These are phyloP conservation scores for Siniperca scherzeri DNA, from an alignment of 2,797 vertebrate genomes.

Conservation along the genomic window DNA sequence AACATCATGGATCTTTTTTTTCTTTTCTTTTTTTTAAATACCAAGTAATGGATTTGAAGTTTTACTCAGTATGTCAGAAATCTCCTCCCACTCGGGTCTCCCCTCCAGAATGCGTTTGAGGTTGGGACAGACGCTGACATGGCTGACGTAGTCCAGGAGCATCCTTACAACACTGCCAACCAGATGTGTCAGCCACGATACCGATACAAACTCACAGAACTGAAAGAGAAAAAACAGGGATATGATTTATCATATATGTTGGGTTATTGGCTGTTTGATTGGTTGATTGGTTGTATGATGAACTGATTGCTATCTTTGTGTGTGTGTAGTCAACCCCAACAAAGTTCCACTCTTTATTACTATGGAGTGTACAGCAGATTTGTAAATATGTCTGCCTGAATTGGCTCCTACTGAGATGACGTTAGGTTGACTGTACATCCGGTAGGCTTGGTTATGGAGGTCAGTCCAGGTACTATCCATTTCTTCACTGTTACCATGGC, in stretches of 20 bases:
- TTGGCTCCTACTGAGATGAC: slow-evolving; percentile 72
- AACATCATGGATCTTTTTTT: not conserved
- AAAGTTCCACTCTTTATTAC: not conserved
- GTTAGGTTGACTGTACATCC: slow-evolving; percentile 56
- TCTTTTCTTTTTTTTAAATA: not conserved
- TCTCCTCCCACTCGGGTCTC: slow-evolving; percentile 89
- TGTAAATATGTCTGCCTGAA: not conserved
- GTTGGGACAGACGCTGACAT: slow-evolving; percentile 87
- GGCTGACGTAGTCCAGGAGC: slow-evolving; percentile 90
- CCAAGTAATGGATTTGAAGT: not conserved
- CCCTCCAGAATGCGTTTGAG: slow-evolving; percentile 85
- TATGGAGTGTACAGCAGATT: not conserved
- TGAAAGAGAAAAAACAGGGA: slow-evolving; percentile 24
- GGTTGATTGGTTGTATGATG: not conserved
- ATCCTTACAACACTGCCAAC: slow-evolving; percentile 84
- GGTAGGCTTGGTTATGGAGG: slow-evolving; percentile 61
- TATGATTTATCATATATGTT: not conserved
- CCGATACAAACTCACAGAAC: slow-evolving; percentile 93
- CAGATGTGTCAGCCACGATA: slow-evolving; percentile 88
- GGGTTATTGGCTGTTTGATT: not conserved
- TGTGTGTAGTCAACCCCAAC: not conserved
- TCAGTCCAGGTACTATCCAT: slow-evolving; percentile 61
- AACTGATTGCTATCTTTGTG: not conserved
- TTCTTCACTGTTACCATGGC: slow-evolving; percentile 83
- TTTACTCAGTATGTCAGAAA: slow-evolving; percentile 89